Conservation (phyloP, 2,888 invertebrate species). For the Schizaphis graminum region DNA sequence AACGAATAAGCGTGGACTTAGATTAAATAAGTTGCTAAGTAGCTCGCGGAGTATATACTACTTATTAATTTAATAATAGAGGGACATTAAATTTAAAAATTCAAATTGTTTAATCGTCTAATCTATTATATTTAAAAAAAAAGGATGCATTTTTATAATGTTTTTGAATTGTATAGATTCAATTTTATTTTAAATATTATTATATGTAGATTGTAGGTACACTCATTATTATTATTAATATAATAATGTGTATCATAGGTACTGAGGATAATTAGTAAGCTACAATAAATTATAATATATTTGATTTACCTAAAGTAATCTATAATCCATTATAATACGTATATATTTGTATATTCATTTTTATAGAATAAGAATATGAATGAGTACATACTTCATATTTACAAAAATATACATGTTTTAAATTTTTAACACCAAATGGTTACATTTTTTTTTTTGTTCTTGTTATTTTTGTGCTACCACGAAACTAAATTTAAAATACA, state of each 20-base stretch:
- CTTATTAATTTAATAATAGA: not conserved
- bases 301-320: not conserved
- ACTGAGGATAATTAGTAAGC: not conserved
- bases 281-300: not conserved
- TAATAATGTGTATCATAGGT: not conserved
- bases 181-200: not conserved
- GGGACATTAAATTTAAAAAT: not conserved
- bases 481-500: not conserved
- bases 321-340: not conserved
- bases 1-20: not conserved
- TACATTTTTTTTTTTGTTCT: not conserved
- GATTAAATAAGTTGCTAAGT: not conserved
- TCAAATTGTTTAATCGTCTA: not conserved
- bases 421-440: not conserved
- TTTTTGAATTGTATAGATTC: not conserved
- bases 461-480: not conserved
- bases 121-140: too few species aligned
- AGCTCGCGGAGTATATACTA: not conserved
- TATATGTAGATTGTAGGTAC: too few species aligned
- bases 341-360: not conserved
- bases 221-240: not conserved
- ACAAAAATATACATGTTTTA: not conserved
- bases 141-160: not conserved
- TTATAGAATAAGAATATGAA: not conserved
- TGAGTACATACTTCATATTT: not conserved